A percentile compares a stretch with the other conserved stretches of the same genome.
Conservation (phyloP, 30 jellyfish, hydroid and myxozoan genomes). For the Cassiopea andromeda region DNA sequence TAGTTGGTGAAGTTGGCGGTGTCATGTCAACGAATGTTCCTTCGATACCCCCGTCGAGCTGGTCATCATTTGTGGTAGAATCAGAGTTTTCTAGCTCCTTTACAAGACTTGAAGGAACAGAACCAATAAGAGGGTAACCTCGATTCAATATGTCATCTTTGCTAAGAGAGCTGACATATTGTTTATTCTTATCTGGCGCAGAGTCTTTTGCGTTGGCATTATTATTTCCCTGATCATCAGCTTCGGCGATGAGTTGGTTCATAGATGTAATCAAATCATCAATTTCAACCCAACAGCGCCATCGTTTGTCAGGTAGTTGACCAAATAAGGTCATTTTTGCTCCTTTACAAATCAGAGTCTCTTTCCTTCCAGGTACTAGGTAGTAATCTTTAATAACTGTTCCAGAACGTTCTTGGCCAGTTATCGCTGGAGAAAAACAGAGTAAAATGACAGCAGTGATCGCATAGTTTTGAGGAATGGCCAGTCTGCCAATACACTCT, state of each 20-base stretch:
- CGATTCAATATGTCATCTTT: conserved; percentile 32
- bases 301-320: conserved; percentile 79
- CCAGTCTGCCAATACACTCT: too few relatives aligned
- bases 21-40: conserved; percentile 31
- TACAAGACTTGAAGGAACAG: conserved; percentile 66
- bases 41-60: background rate
- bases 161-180: background rate
- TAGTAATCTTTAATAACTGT: conserved; percentile 74
- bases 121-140: conserved; percentile 70
- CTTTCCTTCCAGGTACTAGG: conserved; percentile 87
- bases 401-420: conserved; percentile 51
- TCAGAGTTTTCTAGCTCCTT: conserved; percentile 42
- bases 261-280: conserved; percentile 74
- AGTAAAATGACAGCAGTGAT: too few relatives aligned
- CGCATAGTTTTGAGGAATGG: too few relatives aligned
- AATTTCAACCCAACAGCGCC: conserved; percentile 92
- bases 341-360: conserved; percentile 79
- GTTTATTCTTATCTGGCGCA: conserved; percentile 33
- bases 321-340: conserved; percentile 88
- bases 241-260: conserved; percentile 67
- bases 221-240: conserved; percentile 26
- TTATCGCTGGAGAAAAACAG: conserved; percentile 19
- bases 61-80: background rate
- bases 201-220: conserved; percentile 20
- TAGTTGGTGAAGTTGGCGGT: conserved; percentile 69